phyloP scores from a whole-genome alignment of 2,797 vertebrate species.

The Heliangelus exortis region DNA sequence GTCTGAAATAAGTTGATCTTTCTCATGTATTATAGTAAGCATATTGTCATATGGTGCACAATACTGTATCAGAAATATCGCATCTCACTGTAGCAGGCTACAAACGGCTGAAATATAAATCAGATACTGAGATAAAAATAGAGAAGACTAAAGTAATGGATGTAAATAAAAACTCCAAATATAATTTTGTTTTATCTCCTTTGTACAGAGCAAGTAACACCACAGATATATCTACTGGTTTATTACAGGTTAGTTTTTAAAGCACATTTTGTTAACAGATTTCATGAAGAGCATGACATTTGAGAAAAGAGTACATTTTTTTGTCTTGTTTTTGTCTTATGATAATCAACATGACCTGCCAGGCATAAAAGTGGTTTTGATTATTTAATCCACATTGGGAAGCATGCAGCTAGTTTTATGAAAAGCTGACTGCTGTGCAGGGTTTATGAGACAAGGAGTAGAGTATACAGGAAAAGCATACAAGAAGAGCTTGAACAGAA shows the following conservation, averaged over 20 bases:
- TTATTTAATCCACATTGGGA: not conserved
- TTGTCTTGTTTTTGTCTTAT: not conserved
- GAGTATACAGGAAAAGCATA: not conserved
- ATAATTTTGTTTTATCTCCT: not conserved
- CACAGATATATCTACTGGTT: not conserved
- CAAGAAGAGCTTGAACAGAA: not conserved
- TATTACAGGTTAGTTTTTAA: not conserved
- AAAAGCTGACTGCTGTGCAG: not conserved
- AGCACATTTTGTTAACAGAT: not conserved
- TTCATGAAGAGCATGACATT: not conserved
- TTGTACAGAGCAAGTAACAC: not conserved
- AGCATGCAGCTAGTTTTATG: not conserved
- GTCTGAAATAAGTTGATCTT: constrained; percentile 27
- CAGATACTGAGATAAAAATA: not conserved
- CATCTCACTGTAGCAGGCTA: not conserved
- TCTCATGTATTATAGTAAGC: not conserved
- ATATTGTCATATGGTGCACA: not conserved
- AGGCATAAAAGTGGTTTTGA: not conserved
- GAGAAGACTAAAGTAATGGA: not conserved
- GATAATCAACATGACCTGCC: not conserved
- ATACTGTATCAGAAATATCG: not conserved
- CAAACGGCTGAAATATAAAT: constrained; percentile 34
- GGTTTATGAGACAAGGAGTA: not conserved
- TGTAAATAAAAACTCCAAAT: constrained; percentile 12
- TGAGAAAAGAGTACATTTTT: not conserved